Conservation (phyloP, 1,140 invertebrate genomes). For the Aphis craccivora region DNA sequence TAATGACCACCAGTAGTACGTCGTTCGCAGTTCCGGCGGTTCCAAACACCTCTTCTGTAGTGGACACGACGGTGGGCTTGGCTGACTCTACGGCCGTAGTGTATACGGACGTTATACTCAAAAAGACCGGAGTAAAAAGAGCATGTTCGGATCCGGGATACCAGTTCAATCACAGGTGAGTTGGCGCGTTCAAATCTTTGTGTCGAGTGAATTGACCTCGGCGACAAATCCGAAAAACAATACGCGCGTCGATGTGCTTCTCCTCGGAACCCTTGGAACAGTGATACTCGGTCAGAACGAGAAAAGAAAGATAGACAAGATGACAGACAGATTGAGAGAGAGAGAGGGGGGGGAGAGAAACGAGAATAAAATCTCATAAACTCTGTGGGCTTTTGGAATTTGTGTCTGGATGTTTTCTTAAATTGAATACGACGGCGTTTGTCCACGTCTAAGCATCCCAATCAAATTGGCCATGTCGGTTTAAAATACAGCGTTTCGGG, state of each 20-base stretch:
- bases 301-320: neutral
- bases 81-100: slow-evolving; percentile 48
- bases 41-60: slow-evolving; percentile 4
- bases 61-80: slow-evolving; percentile 40
- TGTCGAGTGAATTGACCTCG: neutral
- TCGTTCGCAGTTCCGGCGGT: slow-evolving; percentile 43
- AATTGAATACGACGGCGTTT: slow-evolving; percentile 24
- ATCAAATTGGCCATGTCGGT: slow-evolving; percentile 20
- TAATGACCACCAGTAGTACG: slow-evolving; percentile 33
- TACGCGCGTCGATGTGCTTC: neutral
- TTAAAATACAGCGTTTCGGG: neutral
- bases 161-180: slow-evolving; percentile 58
- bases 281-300: neutral
- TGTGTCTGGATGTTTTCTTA: neutral
- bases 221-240: neutral
- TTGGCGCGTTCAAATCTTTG: neutral
- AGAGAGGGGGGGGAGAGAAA: neutral
- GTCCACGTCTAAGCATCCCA: neutral
- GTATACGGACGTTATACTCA: slow-evolving; percentile 34
- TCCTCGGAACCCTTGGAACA: neutral
- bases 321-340: too few relatives aligned
- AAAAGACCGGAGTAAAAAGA: slow-evolving; percentile 59
- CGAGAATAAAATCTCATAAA: neutral
- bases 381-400: neutral
- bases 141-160: slow-evolving; percentile 61